phyloP scores from a whole-genome alignment of 2,797 vertebrate species.

The Anguilla pacifica region DNA sequence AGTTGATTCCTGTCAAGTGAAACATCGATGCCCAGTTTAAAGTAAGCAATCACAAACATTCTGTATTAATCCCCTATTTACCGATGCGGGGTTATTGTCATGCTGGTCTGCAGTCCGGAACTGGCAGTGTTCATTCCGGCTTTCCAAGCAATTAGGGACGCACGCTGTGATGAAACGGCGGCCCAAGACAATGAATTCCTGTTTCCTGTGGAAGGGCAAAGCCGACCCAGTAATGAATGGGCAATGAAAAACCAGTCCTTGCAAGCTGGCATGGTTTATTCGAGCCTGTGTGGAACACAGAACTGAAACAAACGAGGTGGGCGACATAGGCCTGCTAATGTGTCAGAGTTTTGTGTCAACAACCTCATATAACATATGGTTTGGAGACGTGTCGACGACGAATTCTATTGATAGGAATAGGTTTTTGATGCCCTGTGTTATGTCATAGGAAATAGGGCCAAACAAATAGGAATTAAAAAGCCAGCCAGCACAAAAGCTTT shows the following conservation, averaged over 20 bases:
- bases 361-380: neutral
- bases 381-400: neutral
- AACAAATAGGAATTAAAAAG: neutral
- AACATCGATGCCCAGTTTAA: neutral
- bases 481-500: neutral
- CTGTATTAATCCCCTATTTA: neutral
- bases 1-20: neutral
- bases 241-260: slow-evolving; percentile 18
- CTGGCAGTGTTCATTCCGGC: slow-evolving; percentile 30
- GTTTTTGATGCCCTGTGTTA: neutral
- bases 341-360: neutral
- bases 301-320: neutral
- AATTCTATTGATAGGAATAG: neutral
- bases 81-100: neutral
- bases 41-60: neutral
- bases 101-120: slow-evolving; percentile 7
- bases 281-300: neutral
- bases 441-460: neutral
- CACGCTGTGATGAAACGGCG: slow-evolving; percentile 23
- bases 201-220: slow-evolving; percentile 36
- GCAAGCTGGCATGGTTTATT: neutral
- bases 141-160: slow-evolving; percentile 34
- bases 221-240: slow-evolving; percentile 9
- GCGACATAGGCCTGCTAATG: neutral
- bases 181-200: slow-evolving; percentile 50